Evolutionary conservation across 2,113 vertebrate genomes (phyloP).

Genomic region (Crotalus tigris): DNA sequence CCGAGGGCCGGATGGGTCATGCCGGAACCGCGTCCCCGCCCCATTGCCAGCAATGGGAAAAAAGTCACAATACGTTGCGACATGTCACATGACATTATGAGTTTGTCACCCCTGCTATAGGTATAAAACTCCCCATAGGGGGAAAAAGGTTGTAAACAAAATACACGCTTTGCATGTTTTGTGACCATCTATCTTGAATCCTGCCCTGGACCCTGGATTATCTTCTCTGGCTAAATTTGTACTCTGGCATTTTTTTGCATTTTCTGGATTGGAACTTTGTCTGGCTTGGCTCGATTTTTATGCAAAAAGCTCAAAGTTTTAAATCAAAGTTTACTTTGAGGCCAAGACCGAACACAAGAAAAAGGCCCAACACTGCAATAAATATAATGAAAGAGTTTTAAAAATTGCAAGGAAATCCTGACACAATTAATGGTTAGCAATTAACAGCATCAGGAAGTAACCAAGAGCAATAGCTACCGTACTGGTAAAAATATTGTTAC

Average conservation of each 20-base stretch:
- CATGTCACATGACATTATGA: too few relatives aligned
- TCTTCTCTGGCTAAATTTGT: background rate
- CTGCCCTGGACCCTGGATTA: background rate
- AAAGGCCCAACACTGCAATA: background rate
- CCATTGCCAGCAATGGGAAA: too few relatives aligned
- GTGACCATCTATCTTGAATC: background rate
- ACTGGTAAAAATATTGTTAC: background rate
- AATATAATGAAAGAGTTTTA: background rate
- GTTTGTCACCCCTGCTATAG: background rate
- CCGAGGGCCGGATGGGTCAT: too few relatives aligned
- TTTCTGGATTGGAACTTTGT: background rate
- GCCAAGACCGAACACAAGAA: background rate
- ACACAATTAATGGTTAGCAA: background rate
- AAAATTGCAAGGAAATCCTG: background rate
- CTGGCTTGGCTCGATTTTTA: background rate
- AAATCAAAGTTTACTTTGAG: background rate
- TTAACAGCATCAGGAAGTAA: background rate
- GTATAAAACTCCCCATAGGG: background rate
- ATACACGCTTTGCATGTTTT: background rate
- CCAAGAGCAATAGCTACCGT: background rate
- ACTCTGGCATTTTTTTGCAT: background rate
- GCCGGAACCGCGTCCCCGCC: too few relatives aligned
- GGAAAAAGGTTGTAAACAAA: background rate
- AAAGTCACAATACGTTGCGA: too few relatives aligned
- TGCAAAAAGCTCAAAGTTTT: background rate